Conservation (phyloP, 2,797 vertebrate genomes). For the Trachops cirrhosus region DNA sequence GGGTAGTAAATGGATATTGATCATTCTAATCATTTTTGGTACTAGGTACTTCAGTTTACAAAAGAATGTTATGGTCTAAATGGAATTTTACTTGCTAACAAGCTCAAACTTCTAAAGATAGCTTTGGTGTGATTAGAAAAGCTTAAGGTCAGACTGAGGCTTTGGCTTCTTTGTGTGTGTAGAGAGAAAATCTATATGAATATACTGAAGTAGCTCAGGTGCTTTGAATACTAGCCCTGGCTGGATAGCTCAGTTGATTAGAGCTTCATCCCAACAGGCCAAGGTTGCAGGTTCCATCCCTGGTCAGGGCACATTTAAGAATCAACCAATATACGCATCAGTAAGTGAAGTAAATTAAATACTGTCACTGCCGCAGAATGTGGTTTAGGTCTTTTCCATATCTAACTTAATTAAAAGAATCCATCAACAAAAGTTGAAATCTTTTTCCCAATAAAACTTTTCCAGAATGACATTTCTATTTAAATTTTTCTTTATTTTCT, state of each 20-base stretch:
- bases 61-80: background rate
- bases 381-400: background rate
- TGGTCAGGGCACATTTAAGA: too few species aligned
- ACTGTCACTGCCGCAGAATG: background rate
- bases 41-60: background rate
- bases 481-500: background rate
- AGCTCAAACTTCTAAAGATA: background rate
- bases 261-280: too few species aligned
- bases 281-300: too few species aligned
- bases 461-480: background rate
- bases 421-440: conserved; percentile 3
- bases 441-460: background rate
- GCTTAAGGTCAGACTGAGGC: background rate
- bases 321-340: too few species aligned
- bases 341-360: background rate
- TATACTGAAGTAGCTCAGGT: background rate
- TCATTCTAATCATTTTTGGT: background rate
- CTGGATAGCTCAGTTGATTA: too few species aligned
- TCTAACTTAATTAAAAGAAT: conserved; percentile 15
- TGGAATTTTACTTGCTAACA: background rate
- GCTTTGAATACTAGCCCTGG: background rate
- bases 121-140: conserved; percentile 39
- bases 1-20: background rate
- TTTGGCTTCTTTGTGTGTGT: background rate
- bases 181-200: conserved; percentile 26